These are phyloP conservation scores for Pseudomugil tenellus DNA, from an alignment of 2,797 vertebrate genomes.

Conservation along the genomic window DNA sequence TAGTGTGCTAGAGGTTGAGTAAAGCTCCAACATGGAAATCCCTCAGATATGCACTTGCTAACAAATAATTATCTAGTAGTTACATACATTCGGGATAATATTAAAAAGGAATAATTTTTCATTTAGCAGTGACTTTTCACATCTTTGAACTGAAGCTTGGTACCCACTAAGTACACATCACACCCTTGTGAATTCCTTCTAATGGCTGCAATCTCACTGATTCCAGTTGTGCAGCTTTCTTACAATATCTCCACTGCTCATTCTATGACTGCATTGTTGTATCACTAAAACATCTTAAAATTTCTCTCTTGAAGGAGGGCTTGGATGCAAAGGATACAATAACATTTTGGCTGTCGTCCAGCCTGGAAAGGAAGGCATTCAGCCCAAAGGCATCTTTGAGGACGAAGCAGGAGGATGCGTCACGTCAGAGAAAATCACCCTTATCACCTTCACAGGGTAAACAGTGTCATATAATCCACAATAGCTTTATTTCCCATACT, in stretches of 20 bases:
- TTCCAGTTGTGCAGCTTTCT: slow-evolving; percentile 3
- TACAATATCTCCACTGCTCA: slow-evolving; percentile 11
- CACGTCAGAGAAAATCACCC: slow-evolving; percentile 70
- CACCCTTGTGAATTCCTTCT: not conserved
- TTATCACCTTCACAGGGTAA: slow-evolving; percentile 67
- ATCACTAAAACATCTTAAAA: slow-evolving; percentile 24
- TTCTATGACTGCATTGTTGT: slow-evolving; percentile 1
- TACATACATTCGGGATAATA: not conserved
- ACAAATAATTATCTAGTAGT: slow-evolving; percentile 13
- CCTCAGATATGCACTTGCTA: not conserved
- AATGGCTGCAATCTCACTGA: slow-evolving; percentile 7
- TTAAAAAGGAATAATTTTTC: slow-evolving; percentile 21
- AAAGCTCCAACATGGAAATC: slow-evolving; percentile 2
- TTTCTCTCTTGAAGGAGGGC: slow-evolving; percentile 67
- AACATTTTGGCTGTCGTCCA: slow-evolving; percentile 84
- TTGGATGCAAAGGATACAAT: slow-evolving; percentile 82
- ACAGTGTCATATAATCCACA: slow-evolving; percentile 26
- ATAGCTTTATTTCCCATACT: slow-evolving; percentile 25
- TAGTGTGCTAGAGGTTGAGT: not conserved
- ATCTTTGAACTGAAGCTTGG: not conserved
- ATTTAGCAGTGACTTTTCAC: slow-evolving; percentile 23
- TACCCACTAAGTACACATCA: slow-evolving; percentile 7
- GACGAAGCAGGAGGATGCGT: slow-evolving; percentile 58
- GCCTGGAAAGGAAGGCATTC: slow-evolving; percentile 65
- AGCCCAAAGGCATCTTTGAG: slow-evolving; percentile 51